Conservation (phyloP, 2,113 vertebrate species). For the Albula goreensis region DNA sequence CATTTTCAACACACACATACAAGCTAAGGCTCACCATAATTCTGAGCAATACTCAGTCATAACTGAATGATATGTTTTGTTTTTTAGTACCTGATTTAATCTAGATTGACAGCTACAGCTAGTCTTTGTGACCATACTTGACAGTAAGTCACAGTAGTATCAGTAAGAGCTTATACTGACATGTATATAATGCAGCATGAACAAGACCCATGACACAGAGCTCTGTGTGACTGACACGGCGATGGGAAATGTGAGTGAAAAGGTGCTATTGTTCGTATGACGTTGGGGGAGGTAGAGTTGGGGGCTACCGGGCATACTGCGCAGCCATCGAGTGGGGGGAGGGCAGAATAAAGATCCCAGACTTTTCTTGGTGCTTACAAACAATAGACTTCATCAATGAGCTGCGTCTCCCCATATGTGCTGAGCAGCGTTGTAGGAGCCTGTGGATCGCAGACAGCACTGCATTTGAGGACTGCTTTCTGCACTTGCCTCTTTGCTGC, state of each 20-base stretch:
- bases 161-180: not conserved
- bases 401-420: not conserved
- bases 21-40: not conserved
- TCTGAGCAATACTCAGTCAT: no score
- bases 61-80: no score
- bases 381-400: not conserved
- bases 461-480: not conserved
- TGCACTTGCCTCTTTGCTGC: not conserved
- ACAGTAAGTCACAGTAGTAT: no score
- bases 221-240: not conserved
- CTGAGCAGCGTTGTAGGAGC: not conserved
- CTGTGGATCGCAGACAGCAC: not conserved
- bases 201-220: not conserved
- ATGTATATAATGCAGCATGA: not conserved
- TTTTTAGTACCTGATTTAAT: not conserved
- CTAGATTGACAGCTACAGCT: not conserved
- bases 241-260: not conserved
- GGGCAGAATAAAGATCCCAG: not conserved
- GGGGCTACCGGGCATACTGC: not conserved
- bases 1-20: not conserved
- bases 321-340: not conserved
- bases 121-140: no score
- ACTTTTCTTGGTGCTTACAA: not conserved
- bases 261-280: not conserved
- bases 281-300: not conserved